A percentile compares a stretch with the other conserved stretches of the same genome.
These are phyloP conservation scores for Caenorhabditis macrosperma DNA, from an alignment of 2,888 invertebrate species.

Conservation along the genomic window DNA sequence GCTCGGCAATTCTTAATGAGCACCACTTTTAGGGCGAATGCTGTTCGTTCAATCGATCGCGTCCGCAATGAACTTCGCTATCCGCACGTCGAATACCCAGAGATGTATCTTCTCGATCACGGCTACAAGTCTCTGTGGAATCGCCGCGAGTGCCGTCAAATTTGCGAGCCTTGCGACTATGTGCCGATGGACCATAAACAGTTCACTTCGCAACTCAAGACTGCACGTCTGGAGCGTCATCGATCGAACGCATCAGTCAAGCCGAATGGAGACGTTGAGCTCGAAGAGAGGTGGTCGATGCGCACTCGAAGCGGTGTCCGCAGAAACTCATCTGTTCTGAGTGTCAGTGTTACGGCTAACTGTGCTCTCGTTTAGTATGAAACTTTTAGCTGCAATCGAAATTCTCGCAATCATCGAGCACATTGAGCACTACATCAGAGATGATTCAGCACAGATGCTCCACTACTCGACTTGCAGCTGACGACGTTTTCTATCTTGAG, in stretches of 20 bases:
- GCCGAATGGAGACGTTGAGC: constrained; percentile 27
- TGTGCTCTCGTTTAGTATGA: neutral
- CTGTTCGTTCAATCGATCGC: constrained; percentile 89
- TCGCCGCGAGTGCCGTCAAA: constrained; percentile 34
- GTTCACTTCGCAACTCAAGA: constrained; percentile 42
- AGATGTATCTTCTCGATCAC: constrained; percentile 92
- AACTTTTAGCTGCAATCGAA: constrained; percentile 22
- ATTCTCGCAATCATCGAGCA: constrained; percentile 24
- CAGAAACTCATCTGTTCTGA: constrained; percentile 35
- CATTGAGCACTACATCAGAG: constrained; percentile 8
- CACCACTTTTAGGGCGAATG: constrained; percentile 82
- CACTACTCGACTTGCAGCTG: neutral
- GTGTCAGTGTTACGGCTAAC: constrained; percentile 20
- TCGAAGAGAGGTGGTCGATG: constrained; percentile 21
- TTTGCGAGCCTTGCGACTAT: constrained; percentile 63
- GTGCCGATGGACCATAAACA: constrained; percentile 61
- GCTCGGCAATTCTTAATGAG: neutral
- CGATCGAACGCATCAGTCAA: constrained; percentile 49
- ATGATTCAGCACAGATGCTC: neutral
- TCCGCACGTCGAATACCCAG: constrained; percentile 89
- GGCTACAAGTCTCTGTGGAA: constrained; percentile 88
- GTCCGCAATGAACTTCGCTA: constrained; percentile 86
- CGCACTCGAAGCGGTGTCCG: constrained; percentile 30
- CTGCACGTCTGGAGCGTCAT: constrained; percentile 41
- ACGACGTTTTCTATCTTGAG: constrained; percentile 6